A percentile compares a stretch with the other conserved stretches of the same genome.
These are phyloP conservation scores for Amaurobius ferox DNA, from an alignment of 2,888 invertebrate species.

Conservation along the genomic window DNA sequence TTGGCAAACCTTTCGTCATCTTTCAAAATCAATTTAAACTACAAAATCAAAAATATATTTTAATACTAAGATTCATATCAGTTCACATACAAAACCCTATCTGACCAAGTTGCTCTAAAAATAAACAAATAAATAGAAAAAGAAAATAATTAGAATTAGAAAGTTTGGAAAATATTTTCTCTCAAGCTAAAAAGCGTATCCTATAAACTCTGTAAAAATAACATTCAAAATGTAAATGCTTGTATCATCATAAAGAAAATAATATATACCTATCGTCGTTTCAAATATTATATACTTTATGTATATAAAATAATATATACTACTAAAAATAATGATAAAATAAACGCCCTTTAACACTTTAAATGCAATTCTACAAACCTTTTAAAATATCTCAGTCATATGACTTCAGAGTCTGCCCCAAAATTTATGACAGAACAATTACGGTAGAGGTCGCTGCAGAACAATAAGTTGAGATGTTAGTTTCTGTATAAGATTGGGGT, in stretches of 20 bases:
- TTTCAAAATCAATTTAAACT: conserved; percentile 5
- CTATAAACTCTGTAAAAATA: neutral
- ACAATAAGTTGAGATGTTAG: neutral
- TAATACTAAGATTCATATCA: neutral
- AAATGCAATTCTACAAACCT: conserved; percentile 5
- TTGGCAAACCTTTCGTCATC: conserved; percentile 59
- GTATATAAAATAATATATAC: too few species aligned
- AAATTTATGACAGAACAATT: conserved; percentile 9
- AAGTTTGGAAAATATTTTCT: too few species aligned
- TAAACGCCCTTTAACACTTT: conserved; percentile 44
- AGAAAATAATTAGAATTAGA: too few species aligned
- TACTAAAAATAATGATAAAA: too few species aligned
- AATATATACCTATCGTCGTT: neutral
- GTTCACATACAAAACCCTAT: too few species aligned
- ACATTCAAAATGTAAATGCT: neutral
- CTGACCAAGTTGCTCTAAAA: too few species aligned
- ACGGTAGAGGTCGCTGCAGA: neutral
- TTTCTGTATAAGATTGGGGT: too few species aligned
- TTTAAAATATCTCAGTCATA: conserved; percentile 47
- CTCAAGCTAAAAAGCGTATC: neutral
- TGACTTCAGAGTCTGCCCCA: conserved; percentile 21
- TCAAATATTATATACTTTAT: neutral
- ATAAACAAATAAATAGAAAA: too few species aligned
- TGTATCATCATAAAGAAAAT: neutral
- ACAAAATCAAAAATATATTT: neutral